Conservation (phyloP, 2,797 vertebrate genomes). For the Aythya fuligula region DNA sequence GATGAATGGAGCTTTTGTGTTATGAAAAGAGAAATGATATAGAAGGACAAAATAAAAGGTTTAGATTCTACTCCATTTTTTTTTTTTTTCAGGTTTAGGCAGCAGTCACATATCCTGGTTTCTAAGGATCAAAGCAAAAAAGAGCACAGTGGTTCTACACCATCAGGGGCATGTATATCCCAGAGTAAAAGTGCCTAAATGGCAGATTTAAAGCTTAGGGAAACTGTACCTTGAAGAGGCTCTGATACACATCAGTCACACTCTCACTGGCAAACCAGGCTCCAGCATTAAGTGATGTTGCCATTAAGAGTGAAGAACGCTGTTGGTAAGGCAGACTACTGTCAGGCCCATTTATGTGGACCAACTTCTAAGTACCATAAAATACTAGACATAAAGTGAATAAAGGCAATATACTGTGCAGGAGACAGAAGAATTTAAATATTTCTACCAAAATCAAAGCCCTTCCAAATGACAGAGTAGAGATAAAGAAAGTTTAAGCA, state of each 20-base stretch:
- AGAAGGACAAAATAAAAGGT: background rate
- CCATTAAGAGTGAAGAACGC: background rate
- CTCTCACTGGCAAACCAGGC: background rate
- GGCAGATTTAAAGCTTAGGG: background rate
- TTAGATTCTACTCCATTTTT: background rate
- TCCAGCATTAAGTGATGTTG: background rate
- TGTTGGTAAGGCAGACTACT: background rate
- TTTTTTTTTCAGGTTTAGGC: background rate
- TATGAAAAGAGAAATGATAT: background rate
- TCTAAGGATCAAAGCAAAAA: background rate
- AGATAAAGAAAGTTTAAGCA: background rate
- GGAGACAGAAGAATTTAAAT: background rate
- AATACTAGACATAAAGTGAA: background rate
- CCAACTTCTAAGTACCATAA: background rate
- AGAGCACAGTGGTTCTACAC: background rate
- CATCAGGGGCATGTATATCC: background rate
- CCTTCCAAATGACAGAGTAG: background rate
- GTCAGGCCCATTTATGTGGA: background rate
- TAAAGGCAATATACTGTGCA: background rate
- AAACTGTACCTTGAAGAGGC: background rate
- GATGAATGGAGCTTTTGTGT: background rate
- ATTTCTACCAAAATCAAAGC: background rate
- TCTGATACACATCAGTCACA: background rate
- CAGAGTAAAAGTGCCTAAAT: background rate
- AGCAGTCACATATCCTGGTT: background rate